These are phyloP conservation scores for Eira barbara DNA, from an alignment of 2,113 vertebrate species.

Conservation along the genomic window DNA sequence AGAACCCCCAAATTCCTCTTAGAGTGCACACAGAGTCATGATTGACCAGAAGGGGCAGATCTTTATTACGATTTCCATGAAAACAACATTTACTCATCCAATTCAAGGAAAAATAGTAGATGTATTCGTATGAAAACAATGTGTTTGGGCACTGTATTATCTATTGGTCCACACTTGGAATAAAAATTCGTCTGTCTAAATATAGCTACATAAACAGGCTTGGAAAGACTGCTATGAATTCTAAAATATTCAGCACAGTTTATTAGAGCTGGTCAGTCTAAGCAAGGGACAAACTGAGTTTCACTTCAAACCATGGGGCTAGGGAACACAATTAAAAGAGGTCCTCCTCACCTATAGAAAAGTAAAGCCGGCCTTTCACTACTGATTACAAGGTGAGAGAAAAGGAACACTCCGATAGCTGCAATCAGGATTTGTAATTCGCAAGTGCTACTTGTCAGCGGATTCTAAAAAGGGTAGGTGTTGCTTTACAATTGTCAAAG, in stretches of 20 bases:
- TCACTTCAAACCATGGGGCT: conserved; percentile 79
- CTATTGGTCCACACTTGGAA: conserved; percentile 24
- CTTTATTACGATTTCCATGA: conserved; percentile 44
- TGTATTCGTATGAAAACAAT: conserved; percentile 43
- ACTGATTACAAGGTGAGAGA: conserved; percentile 49
- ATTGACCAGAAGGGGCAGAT: conserved; percentile 15
- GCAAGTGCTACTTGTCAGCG: conserved; percentile 12
- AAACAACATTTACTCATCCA: background rate
- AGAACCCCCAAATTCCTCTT: background rate
- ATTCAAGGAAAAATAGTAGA: background rate
- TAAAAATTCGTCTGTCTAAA: conserved; percentile 41
- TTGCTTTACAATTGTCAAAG: conserved; percentile 51
- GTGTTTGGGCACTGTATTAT: conserved; percentile 12
- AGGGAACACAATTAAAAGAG: conserved; percentile 82
- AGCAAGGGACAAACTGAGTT: conserved; percentile 85
- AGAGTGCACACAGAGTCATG: background rate
- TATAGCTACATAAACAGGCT: conserved; percentile 49
- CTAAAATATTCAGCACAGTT: conserved; percentile 73
- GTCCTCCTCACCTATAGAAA: conserved; percentile 75
- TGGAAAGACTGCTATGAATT: conserved; percentile 64
- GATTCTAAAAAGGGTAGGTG: conserved; percentile 21
- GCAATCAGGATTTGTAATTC: conserved; percentile 44
- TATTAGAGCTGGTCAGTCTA: conserved; percentile 83
- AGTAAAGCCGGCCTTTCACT: conserved; percentile 61
- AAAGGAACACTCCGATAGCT: conserved; percentile 46